Percentiles rank a stretch among this genome's conserved stretches.
These are phyloP conservation scores for Gisinianus flammeolus DNA, from an alignment of 2,888 invertebrate genomes.

Conservation along the genomic window DNA sequence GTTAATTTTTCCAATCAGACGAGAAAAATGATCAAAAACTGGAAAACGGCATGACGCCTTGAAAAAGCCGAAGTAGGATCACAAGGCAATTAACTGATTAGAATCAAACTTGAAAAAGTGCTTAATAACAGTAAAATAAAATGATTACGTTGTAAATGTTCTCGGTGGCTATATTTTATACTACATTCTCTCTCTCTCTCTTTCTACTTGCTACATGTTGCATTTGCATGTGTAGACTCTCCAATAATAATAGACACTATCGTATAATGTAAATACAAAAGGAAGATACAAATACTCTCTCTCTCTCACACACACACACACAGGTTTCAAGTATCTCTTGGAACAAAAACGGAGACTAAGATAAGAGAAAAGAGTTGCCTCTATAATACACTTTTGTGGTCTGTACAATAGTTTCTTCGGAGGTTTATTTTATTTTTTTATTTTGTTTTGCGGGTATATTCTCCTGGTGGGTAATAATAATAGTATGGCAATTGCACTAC, in stretches of 20 bases:
- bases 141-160: slow-evolving; percentile 41
- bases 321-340: not conserved
- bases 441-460: too few relatives aligned
- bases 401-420: too few relatives aligned
- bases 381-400: too few relatives aligned
- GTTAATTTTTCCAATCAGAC: slow-evolving; percentile 42
- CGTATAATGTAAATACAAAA: too few relatives aligned
- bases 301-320: too few relatives aligned
- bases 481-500: slow-evolving; percentile 20
- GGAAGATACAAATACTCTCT: too few relatives aligned
- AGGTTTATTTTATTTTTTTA: too few relatives aligned
- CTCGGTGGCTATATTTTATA: not conserved
- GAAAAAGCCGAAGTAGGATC: slow-evolving; percentile 43
- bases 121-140: slow-evolving; percentile 46
- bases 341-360: not conserved
- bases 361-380: not conserved
- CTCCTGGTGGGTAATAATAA: slow-evolving; percentile 7
- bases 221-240: not conserved
- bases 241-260: too few relatives aligned
- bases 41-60: slow-evolving; percentile 43
- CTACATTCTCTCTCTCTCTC: slow-evolving; percentile 9
- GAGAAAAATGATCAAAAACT: slow-evolving; percentile 41
- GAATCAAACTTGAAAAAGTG: slow-evolving; percentile 43
- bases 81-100: slow-evolving; percentile 49
- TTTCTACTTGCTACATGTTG: not conserved